phyloP scores from a whole-genome alignment of 2,797 vertebrate genomes.

The Amblyopsis hoosieri region DNA sequence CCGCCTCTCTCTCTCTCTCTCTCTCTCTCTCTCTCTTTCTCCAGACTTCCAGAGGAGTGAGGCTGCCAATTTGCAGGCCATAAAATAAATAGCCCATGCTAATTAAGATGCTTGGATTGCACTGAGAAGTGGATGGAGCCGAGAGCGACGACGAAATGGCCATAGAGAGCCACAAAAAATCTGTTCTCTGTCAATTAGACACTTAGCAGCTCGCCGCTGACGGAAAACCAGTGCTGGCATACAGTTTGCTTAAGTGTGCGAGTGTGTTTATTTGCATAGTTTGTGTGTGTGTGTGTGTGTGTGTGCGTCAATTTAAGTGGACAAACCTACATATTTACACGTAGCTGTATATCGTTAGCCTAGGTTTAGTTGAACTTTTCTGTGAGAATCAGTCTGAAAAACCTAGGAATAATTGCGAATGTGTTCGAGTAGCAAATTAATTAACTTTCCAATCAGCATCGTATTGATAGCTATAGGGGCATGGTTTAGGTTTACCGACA shows the following conservation, averaged over 20 bases:
- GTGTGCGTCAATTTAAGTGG: neutral
- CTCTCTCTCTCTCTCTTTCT: conserved; percentile 22
- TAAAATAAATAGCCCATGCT: conserved; percentile 75
- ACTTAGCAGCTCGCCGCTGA: conserved; percentile 43
- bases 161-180: conserved; percentile 58
- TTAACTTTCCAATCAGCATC: too few species aligned
- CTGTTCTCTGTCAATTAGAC: conserved; percentile 65
- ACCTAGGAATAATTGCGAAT: too few species aligned
- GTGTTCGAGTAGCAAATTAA: too few species aligned
- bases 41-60: conserved; percentile 59
- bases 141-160: conserved; percentile 44
- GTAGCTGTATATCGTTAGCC: too few species aligned
- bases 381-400: neutral
- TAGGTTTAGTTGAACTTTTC: too few species aligned
- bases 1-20: neutral
- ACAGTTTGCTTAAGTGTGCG: conserved; percentile 8
- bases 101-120: conserved; percentile 70
- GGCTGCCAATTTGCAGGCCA: conserved; percentile 72
- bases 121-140: conserved; percentile 23
- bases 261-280: neutral
- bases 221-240: conserved; percentile 33
- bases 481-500: too few species aligned
- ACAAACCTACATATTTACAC: too few species aligned
- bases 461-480: too few species aligned
- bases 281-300: neutral